These are phyloP conservation scores for Zaprionus camerounensis DNA, from an alignment of 1,140 invertebrate genomes.

Conservation along the genomic window DNA sequence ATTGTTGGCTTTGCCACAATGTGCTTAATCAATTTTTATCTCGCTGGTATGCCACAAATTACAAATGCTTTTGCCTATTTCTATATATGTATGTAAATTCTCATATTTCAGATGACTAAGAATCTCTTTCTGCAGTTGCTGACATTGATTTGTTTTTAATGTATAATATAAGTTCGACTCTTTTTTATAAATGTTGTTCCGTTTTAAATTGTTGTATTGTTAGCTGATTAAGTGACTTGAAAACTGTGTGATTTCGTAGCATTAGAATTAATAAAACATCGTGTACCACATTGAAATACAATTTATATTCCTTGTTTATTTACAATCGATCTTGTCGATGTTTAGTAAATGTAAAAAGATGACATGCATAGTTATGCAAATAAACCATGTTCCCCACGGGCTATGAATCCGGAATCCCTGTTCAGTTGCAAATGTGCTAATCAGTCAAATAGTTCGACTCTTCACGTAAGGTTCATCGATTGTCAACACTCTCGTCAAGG, in stretches of 20 bases:
- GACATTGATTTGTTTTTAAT: slow-evolving; percentile 12
- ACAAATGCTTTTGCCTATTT: neutral
- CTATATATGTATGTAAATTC: slow-evolving; percentile 1
- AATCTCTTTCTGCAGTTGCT: slow-evolving; percentile 18
- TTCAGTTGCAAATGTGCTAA: too few relatives aligned
- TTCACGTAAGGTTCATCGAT: too few relatives aligned
- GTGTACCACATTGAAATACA: neutral
- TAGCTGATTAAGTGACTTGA: slow-evolving; percentile 15
- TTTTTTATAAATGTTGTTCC: slow-evolving; percentile 4
- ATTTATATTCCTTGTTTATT: too few relatives aligned
- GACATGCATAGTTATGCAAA: too few relatives aligned
- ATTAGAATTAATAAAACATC: neutral
- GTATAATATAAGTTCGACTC: slow-evolving; percentile 17
- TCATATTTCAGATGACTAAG: slow-evolving; percentile 43
- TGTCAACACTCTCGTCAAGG: too few relatives aligned
- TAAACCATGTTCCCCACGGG: too few relatives aligned
- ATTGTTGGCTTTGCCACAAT: slow-evolving; percentile 87
- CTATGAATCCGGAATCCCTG: too few relatives aligned
- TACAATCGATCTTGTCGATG: too few relatives aligned
- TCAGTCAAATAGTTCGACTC: too few relatives aligned
- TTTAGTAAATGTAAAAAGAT: too few relatives aligned
- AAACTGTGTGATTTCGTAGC: neutral
- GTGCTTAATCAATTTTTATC: slow-evolving; percentile 85
- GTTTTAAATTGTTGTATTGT: slow-evolving; percentile 7
- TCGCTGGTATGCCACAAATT: slow-evolving; percentile 75